A percentile compares a stretch with the other conserved stretches of the same genome.
phyloP scores from a whole-genome alignment of 2,113 vertebrate species.

The Protobothrops mucrosquamatus region DNA sequence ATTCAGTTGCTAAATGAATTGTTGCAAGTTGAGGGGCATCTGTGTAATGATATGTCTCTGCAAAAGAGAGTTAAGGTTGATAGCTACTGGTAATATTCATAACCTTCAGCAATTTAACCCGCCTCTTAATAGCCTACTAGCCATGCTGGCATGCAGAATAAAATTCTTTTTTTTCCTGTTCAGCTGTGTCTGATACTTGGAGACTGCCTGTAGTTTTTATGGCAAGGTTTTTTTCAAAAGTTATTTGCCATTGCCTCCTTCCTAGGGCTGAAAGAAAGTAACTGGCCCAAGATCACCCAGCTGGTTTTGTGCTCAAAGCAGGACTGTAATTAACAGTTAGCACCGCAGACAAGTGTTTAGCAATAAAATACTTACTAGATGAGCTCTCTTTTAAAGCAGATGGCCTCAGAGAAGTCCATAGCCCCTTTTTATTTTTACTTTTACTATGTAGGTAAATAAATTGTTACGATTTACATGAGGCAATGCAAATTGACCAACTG shows the following conservation, averaged over 20 bases:
- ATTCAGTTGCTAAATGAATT: not conserved
- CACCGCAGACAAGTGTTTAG: not conserved
- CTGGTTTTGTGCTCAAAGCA: not conserved
- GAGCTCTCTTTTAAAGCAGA: not conserved
- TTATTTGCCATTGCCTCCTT: not conserved
- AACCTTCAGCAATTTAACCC: not conserved
- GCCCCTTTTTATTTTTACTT: not conserved
- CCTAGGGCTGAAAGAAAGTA: not conserved
- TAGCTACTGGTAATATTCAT: not conserved
- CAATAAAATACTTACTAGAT: not conserved
- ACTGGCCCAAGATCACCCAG: not conserved
- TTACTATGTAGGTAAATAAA: not conserved
- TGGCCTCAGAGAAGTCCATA: not conserved
- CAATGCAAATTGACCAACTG: not conserved
- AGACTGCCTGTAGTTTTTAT: not conserved
- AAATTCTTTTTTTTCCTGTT: not conserved
- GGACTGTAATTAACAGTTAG: not conserved
- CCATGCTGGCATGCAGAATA: not conserved
- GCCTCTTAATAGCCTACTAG: not conserved
- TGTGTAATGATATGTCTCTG: not conserved
- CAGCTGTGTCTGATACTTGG: not conserved
- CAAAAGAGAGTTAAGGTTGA: not conserved
- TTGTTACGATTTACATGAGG: not conserved
- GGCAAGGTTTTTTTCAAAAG: not conserved
- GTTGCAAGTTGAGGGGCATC: not conserved